Evolutionary conservation across 2,797 vertebrate species (phyloP), one percentile per base, ranked within the genome.

Genomic region (Orientallactaga sibirica): DNA sequence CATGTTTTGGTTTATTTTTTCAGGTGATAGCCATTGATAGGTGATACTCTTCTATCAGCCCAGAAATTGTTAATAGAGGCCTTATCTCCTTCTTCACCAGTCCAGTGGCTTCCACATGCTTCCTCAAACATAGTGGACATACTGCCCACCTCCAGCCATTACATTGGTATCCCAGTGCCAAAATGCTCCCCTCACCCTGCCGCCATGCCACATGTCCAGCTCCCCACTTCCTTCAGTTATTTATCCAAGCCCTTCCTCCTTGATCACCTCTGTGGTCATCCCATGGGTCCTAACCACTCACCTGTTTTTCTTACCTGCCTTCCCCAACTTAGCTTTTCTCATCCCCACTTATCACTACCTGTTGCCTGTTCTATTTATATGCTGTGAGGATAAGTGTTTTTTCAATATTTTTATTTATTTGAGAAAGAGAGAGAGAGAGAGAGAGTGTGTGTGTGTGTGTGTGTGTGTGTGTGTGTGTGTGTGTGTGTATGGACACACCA

Each of bases 191-290:
- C 27, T 52, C 43, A 24, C 61, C 48, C 24, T 1, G 5, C 7
- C 9, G 25, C 15, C 43, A 5, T 2, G 1, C 73, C 73, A 1
- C 7, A 0, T 20, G 4, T 6, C 82, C 14, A 2, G 6, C 67
- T 41, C 19, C 41, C 61, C 24, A 12, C 74, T 62, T 37, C 77
- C n/a, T 70, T 88, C 11, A 15, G 48, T 25, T 4, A 24, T 37
- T 64, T 43, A 64, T 29, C 15, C 33, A 80, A 88, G 27, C 48
- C 15, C 19, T 73, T 87, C 68, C 67, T 68, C n/a, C 1, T 7
- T 20, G 62, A 68, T 10, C 5, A 15, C 25, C 52, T 18, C 48
- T 61, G 58, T 73, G 76, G 52, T 48, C 76, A n/a, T 25, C 37
- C 64, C 24, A 15, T 18, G 1, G 25, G 37, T 52, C 27, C 48